phyloP scores from a whole-genome alignment of 2,888 invertebrate genomes.

The Drosophila buzzatii region DNA sequence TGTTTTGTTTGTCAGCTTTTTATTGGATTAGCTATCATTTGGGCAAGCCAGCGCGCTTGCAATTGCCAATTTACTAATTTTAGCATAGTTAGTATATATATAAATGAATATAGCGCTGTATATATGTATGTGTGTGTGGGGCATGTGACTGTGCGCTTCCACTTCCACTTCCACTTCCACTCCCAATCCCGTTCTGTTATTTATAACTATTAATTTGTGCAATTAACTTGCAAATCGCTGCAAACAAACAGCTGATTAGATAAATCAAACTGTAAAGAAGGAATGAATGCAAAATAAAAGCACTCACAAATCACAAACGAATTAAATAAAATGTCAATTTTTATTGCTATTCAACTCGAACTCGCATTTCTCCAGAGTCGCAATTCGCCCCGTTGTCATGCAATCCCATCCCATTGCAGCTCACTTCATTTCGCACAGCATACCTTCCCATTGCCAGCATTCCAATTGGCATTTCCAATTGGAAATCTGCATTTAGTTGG shows the following conservation, averaged over 20 bases:
- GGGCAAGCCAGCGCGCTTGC: not conserved
- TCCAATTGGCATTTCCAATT: not conserved
- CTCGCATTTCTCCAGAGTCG: slow-evolving; percentile 53
- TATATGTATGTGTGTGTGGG: slow-evolving; percentile 8
- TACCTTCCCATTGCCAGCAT: not conserved
- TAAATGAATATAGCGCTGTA: not conserved
- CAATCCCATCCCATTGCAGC: not conserved
- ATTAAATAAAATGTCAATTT: slow-evolving; percentile 15
- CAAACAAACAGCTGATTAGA: slow-evolving; percentile 55
- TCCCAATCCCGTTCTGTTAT: slow-evolving; percentile 42
- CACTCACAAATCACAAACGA: slow-evolving; percentile 7
- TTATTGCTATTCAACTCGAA: slow-evolving; percentile 37
- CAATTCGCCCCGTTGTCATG: slow-evolving; percentile 40
- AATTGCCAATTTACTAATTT: slow-evolving; percentile 17
- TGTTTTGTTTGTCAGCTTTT: slow-evolving; percentile 4
- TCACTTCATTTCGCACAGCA: slow-evolving; percentile 8
- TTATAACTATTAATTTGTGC: slow-evolving; percentile 69
- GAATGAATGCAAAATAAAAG: not conserved
- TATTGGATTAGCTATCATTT: slow-evolving; percentile 17
- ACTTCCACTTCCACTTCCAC: slow-evolving; percentile 17
- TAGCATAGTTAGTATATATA: slow-evolving; percentile 1
- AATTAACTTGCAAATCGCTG: slow-evolving; percentile 70
- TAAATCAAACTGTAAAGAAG: slow-evolving; percentile 51
- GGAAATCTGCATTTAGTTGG: slow-evolving; percentile 31
- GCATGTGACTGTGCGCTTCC: slow-evolving; percentile 33